A percentile compares a stretch with the other conserved stretches of the same genome.
Conservation (phyloP, 2,888 invertebrate genomes). For the Netelia inedita region DNA sequence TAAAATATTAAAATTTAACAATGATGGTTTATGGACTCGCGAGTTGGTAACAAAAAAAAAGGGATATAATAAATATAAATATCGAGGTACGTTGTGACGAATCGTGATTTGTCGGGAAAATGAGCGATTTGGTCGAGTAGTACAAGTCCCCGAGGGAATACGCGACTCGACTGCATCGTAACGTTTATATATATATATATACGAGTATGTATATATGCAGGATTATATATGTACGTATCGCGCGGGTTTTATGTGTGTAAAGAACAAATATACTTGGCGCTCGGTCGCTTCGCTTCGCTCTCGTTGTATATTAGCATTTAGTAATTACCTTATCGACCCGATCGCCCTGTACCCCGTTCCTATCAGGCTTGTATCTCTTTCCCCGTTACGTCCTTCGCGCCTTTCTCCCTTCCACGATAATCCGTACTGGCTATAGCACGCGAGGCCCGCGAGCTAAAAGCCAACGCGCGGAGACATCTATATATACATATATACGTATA, state of each 20-base stretch:
- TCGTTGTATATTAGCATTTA: slow-evolving; percentile 80
- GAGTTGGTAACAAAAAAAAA: not conserved
- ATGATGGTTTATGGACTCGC: too few relatives aligned
- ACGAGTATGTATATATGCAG: not conserved
- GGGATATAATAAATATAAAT: not conserved
- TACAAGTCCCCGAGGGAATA: slow-evolving; percentile 9
- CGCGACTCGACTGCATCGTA: slow-evolving; percentile 8
- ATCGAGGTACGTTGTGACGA: not conserved
- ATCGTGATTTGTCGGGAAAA: slow-evolving; percentile 24
- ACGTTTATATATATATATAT: slow-evolving; percentile 4
- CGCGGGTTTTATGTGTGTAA: slow-evolving; percentile 61
- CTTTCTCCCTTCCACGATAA: slow-evolving; percentile 67
- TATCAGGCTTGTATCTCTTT: slow-evolving; percentile 82
- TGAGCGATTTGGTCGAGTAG: slow-evolving; percentile 18
- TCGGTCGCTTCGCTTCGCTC: slow-evolving; percentile 64
- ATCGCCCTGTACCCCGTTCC: slow-evolving; percentile 79
- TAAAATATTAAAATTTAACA: too few relatives aligned
- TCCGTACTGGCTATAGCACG: slow-evolving; percentile 53
- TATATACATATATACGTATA: too few relatives aligned
- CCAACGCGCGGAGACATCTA: slow-evolving; percentile 50
- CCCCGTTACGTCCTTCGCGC: slow-evolving; percentile 79
- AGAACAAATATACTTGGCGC: slow-evolving; percentile 76
- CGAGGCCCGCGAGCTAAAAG: slow-evolving; percentile 62
- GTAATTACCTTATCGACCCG: slow-evolving; percentile 82
- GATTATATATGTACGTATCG: not conserved